Evolutionary conservation across 2,113 vertebrate genomes (phyloP).

Genomic region (Neotragus pygmaeus): DNA sequence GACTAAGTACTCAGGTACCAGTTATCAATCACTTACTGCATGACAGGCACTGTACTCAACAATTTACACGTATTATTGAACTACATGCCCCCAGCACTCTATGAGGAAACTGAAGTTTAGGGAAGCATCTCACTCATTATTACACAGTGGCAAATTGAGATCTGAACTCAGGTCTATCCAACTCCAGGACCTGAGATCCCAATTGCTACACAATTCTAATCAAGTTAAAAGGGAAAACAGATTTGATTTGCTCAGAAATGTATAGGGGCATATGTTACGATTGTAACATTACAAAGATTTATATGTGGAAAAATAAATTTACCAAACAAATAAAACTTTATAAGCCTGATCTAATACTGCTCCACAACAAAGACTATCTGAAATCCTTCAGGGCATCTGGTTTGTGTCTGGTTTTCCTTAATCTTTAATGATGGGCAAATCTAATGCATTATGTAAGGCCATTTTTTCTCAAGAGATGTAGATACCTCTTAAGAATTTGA

Average conservation of each 20-base stretch:
- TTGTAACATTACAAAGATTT: neutral
- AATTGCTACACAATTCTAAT: neutral
- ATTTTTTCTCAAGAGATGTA: slow-evolving; percentile 68
- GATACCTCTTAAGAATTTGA: slow-evolving; percentile 67
- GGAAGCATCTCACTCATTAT: neutral
- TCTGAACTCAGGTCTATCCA: neutral
- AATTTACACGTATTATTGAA: slow-evolving; percentile 31
- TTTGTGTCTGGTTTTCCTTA: slow-evolving; percentile 64
- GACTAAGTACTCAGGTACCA: neutral
- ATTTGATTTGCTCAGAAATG: neutral
- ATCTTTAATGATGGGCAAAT: slow-evolving; percentile 72
- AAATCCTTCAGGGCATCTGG: slow-evolving; percentile 48
- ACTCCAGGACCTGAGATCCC: neutral
- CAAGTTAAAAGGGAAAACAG: neutral
- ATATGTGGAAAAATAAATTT: slow-evolving; percentile 10
- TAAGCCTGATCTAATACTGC: neutral
- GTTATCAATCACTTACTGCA: neutral
- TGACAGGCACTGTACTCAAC: neutral
- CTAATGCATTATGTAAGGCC: slow-evolving; percentile 67
- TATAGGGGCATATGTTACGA: neutral
- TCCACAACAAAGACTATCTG: neutral
- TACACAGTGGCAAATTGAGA: neutral
- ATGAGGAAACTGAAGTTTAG: neutral
- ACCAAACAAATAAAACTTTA: slow-evolving; percentile 27
- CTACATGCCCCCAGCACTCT: neutral